Evolutionary conservation across 2,113 vertebrate genomes (phyloP).

Genomic region (Asarcornis scutulata): DNA sequence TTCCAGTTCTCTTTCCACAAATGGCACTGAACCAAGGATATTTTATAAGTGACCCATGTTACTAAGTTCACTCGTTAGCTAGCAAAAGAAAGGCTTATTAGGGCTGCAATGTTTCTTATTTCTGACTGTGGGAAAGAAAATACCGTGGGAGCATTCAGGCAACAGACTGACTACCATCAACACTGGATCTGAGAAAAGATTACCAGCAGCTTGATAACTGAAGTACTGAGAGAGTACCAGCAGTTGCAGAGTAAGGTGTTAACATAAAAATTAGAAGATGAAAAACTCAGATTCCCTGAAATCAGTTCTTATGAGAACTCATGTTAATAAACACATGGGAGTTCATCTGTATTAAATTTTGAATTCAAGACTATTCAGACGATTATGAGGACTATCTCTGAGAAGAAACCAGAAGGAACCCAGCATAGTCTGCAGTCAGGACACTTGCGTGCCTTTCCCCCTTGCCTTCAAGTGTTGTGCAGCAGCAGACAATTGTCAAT

Average conservation of each 20-base stretch:
- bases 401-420: neutral
- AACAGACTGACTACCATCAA: slow-evolving; percentile 23
- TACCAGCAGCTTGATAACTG: neutral
- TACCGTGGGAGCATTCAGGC: slow-evolving; percentile 12
- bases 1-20: neutral
- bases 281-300: neutral
- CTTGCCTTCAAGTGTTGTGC: neutral
- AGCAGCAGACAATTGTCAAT: neutral
- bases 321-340: neutral
- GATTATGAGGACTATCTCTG: neutral
- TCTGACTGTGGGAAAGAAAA: slow-evolving; percentile 45
- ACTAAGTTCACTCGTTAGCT: neutral
- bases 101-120: neutral
- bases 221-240: neutral
- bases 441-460: neutral
- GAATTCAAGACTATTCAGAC: fast-evolving
- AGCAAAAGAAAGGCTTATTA: slow-evolving; percentile 29
- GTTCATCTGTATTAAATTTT: neutral
- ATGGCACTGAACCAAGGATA: neutral
- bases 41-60: slow-evolving; percentile 13
- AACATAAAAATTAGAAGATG: neutral
- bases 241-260: neutral
- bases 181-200: neutral
- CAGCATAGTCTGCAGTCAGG: fast-evolving
- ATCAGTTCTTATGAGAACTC: neutral